phyloP scores from a whole-genome alignment of 1,140 invertebrate species.

The Phymorhynchus buccinoides region DNA sequence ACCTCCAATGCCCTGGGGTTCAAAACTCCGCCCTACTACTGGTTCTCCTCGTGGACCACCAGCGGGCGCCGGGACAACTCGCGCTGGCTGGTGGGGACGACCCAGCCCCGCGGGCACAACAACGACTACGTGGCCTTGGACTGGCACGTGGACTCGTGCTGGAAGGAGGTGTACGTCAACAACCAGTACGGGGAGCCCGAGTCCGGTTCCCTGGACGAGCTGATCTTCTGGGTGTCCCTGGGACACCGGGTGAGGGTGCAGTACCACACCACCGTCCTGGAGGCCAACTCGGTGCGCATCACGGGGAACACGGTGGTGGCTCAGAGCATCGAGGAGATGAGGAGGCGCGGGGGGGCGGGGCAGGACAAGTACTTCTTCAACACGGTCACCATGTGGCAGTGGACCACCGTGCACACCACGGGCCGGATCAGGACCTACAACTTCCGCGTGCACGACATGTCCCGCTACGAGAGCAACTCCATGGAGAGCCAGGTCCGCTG shows the following conservation, averaged over 20 bases:
- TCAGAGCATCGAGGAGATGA: conserved; percentile 43
- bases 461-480: neutral
- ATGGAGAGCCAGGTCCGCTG: neutral
- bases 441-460: neutral
- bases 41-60: conserved; percentile 45
- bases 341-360: conserved; percentile 22
- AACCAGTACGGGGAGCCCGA: conserved; percentile 22
- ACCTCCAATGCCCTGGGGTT: conserved; percentile 29
- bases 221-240: conserved; percentile 33
- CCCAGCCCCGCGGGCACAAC: conserved; percentile 39
- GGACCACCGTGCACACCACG: conserved; percentile 41
- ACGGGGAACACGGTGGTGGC: conserved; percentile 31
- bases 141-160: conserved; percentile 44
- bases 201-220: conserved; percentile 34
- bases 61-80: conserved; percentile 40
- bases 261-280: conserved; percentile 36
- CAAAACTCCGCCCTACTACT: conserved; percentile 38
- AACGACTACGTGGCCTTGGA: conserved; percentile 47
- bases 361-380: conserved; percentile 42
- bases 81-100: conserved; percentile 36
- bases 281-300: conserved; percentile 44
- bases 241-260: conserved; percentile 39
- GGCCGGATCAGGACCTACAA: conserved; percentile 23
- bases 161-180: conserved; percentile 39
- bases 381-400: conserved; percentile 34